Evolutionary conservation across 1,140 invertebrate genomes (phyloP), one percentile per base, ranked within the genome.

Genomic region (Pachypeltis micranthus): DNA sequence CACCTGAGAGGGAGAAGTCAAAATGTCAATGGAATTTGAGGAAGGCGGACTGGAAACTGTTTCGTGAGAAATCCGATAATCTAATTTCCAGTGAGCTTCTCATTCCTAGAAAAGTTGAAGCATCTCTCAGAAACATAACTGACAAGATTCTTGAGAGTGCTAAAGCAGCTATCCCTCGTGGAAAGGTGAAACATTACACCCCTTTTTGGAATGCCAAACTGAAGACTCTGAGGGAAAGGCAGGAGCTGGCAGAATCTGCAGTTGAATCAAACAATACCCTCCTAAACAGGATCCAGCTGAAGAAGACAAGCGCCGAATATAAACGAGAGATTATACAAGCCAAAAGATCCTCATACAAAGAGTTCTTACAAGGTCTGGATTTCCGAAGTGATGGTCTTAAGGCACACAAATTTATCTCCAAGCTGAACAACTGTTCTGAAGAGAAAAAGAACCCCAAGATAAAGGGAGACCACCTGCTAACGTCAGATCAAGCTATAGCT

Each of bases 381-480:
- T 54, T 54, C 23, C 7, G 23, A 54, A 39, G n/a, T 10, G 34
- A 39, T 39, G 34, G 34, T 10, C 10, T 39, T n/a, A 39, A 39
- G 34, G 34, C 47, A 54, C 23, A 54, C 47, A 54, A 54, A 54
- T 54, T 54, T 24, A 16, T 54, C 47, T 54, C 47, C 23, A 19
- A 16, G 16, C 16, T 54, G 47, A 54, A 16, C 47, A 19, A 16
- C 23, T 24, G 14, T n/a, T 61, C 59, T 55, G 28, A 16, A 4
- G 16, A 21, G 14, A 44, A 24, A 51, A 44, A 44, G 12, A 25
- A 61, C 16, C 28, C 29, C 16, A 34, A 10, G 25, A 34, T 27
- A 7, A 27, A 59, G 16, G 29, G 16, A 27, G 25, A 23, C 39
- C 16, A 19, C 29, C 7, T 27, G n/a, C 29, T 25, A 29, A 29